Conservation (phyloP, 2,113 vertebrate species). For the Tragelaphus buxtoni region DNA sequence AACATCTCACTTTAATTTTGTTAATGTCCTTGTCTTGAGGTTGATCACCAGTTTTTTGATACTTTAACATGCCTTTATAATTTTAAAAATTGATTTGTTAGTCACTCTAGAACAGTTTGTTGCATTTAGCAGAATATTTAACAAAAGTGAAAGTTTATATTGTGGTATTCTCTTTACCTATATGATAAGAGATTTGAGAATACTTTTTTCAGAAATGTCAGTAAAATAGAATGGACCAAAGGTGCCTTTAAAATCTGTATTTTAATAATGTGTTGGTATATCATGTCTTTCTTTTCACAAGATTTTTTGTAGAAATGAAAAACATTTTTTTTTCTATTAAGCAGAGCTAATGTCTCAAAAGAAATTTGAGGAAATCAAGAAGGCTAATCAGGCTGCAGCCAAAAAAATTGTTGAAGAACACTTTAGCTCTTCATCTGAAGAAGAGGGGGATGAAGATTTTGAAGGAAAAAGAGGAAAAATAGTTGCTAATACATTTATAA, state of each 20-base stretch:
- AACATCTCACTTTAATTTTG: background rate
- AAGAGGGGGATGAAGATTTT: slow-evolving; percentile 82
- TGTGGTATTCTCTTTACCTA: background rate
- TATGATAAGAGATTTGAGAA: slow-evolving; percentile 27
- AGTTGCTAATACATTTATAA: slow-evolving; percentile 91
- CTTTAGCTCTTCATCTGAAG: slow-evolving; percentile 89
- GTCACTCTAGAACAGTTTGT: background rate
- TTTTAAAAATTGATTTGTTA: background rate
- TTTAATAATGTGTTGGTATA: background rate
- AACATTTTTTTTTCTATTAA: slow-evolving; percentile 36
- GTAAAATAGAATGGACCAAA: background rate
- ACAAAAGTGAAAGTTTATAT: slow-evolving; percentile 8
- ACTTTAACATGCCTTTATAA: background rate
- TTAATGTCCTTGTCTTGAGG: background rate
- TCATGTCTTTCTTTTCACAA: background rate
- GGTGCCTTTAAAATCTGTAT: background rate
- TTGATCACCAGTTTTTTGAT: background rate
- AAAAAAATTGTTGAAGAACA: slow-evolving; percentile 87
- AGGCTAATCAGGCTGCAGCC: slow-evolving; percentile 89
- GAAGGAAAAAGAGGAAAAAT: slow-evolving; percentile 89
- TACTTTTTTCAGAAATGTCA: background rate
- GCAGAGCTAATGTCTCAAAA: slow-evolving; percentile 83
- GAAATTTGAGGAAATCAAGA: slow-evolving; percentile 95
- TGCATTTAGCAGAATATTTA: background rate
- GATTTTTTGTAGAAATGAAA: background rate